phyloP scores from a whole-genome alignment of 2,113 vertebrate species.

The Mus pahari region DNA sequence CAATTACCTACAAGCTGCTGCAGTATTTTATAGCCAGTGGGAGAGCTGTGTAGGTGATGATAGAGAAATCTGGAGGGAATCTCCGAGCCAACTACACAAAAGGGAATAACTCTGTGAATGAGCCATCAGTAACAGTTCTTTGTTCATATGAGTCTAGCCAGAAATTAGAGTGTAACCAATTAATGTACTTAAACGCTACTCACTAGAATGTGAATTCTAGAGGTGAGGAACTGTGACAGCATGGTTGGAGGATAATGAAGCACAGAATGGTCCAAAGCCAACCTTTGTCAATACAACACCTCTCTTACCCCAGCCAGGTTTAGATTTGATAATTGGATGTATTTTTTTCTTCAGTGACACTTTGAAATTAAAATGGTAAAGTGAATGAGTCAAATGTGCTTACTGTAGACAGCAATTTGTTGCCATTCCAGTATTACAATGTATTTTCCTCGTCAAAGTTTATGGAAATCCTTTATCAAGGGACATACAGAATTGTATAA shows the following conservation, averaged over 20 bases:
- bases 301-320: constrained; percentile 75
- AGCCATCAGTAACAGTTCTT: constrained; percentile 87
- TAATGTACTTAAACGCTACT: constrained; percentile 91
- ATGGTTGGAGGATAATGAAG: constrained; percentile 89
- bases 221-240: constrained; percentile 88
- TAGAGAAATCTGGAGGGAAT: constrained; percentile 93
- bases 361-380: constrained; percentile 71
- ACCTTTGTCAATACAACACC: constrained; percentile 63
- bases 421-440: background rate
- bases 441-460: background rate
- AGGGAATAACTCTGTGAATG: constrained; percentile 86
- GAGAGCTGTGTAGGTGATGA: constrained; percentile 94
- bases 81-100: constrained; percentile 88
- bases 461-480: background rate
- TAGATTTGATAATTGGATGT: constrained; percentile 79
- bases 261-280: constrained; percentile 87
- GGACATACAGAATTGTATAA: constrained; percentile 1
- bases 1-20: constrained; percentile 99
- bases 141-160: constrained; percentile 85
- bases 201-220: constrained; percentile 90
- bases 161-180: constrained; percentile 92
- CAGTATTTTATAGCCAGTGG: constrained; percentile 95
- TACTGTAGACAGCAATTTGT: constrained; percentile 35
- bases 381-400: constrained; percentile 54
- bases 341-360: constrained; percentile 74